These are phyloP conservation scores for Ormyrus pomaceus DNA, from an alignment of 2,888 invertebrate species.

Conservation along the genomic window DNA sequence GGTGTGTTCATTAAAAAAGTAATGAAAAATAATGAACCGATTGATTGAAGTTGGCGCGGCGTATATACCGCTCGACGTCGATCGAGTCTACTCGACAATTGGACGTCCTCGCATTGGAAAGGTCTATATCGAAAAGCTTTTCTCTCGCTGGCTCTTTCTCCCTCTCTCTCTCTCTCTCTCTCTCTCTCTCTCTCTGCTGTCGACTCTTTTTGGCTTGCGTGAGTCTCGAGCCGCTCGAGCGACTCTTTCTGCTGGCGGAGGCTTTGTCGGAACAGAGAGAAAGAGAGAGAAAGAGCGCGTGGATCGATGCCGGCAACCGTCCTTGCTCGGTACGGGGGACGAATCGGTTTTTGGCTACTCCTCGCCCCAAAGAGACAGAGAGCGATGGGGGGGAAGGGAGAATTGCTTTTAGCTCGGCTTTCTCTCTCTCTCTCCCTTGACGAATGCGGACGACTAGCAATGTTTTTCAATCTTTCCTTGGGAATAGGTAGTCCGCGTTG, in stretches of 20 bases:
- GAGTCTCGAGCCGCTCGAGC: conserved; percentile 47
- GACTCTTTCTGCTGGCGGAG: conserved; percentile 43
- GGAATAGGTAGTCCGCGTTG: too few relatives aligned
- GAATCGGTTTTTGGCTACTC: conserved; percentile 56
- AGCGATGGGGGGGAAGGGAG: conserved; percentile 5
- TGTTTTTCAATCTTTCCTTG: too few relatives aligned
- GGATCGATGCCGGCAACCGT: conserved; percentile 58
- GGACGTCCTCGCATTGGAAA: conserved; percentile 12
- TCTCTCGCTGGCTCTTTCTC: neutral
- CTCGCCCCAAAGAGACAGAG: conserved; percentile 35
- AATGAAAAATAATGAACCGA: neutral
- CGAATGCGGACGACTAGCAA: neutral
- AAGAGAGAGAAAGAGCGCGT: conserved; percentile 56
- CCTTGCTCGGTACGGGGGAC: conserved; percentile 49
- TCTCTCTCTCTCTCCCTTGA: conserved; percentile 24
- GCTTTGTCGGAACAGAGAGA: conserved; percentile 55
- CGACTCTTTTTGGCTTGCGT: conserved; percentile 36
- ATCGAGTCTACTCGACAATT: neutral
- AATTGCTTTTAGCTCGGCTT: conserved; percentile 39
- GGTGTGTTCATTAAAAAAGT: too few relatives aligned
- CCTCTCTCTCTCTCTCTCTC: neutral
- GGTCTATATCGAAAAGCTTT: conserved; percentile 24
- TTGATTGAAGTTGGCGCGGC: conserved; percentile 2
- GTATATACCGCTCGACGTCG: neutral
- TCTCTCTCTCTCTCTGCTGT: conserved; percentile 20